Base-by-base conservation (phyloP, 2,797 vertebrate genomes). In the Coregonus suidteri region DNA sequence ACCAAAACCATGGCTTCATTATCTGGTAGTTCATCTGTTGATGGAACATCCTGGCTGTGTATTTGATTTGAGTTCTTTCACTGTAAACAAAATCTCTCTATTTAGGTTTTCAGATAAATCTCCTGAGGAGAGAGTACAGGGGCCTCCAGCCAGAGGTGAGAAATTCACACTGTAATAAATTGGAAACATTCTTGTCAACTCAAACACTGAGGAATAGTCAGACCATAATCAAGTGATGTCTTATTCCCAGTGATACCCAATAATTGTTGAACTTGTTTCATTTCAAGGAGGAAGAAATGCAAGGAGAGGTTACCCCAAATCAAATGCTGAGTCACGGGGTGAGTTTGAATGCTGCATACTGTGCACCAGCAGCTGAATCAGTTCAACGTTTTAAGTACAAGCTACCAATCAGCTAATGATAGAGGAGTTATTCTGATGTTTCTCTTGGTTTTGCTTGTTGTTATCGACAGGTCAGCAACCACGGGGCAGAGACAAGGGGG, bases 21-120 rank as follows among this genome's bases (percentile, higher is more conserved):
- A 47, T 47, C 41, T 47, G 41, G 41, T 13, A 47, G 41, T 47
- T 47, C 9, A 18, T 13, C 65, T 30, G 25, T 20, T 56, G 54
- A 69, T 56, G 37, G 7, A 56, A 74, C 72, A 30, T 47, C 18
- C 59, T 74, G 31, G 20, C 37, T 77, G 71, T 69, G 14, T 14
- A 14, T 47, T 18, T 78, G 37, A 30, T 83, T 79, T 85, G 73
- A 86, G 69, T 75, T 73, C 66, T 69, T 81, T 31, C 37, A 73
- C 18, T 72, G 78, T 85, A 74, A 85, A 83, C 77, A 25, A 54
- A 87, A 77, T 52, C 59, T 91, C 68, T 88, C 67, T 80, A 85
- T 76, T 75, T 69, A 96, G 95, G 92, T 94, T 94, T 90, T 88
- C 91, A 77, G 94, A 93, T 74, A 94, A 94, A 86, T 88, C 89